Percentiles rank a stretch among this genome's conserved stretches.
Conservation (phyloP, 1,140 invertebrate genomes). For the Rhyacophila brunnea region DNA sequence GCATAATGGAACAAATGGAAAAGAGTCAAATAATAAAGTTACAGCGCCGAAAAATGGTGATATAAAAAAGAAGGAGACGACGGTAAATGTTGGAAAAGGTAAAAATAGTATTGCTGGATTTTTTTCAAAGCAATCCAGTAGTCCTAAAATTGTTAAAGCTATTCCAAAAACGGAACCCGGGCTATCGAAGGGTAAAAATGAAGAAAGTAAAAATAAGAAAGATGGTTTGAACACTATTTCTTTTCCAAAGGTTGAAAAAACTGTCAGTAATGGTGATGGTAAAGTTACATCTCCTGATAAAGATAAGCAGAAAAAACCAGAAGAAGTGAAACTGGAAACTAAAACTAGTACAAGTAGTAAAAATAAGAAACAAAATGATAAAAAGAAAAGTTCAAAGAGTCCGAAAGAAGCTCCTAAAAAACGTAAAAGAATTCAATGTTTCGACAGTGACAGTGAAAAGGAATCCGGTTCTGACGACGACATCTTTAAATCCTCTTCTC, state of each 20-base stretch:
- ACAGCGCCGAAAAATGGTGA: neutral
- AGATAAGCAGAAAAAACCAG: too few species aligned
- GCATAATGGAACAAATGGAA: neutral
- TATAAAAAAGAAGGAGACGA: neutral
- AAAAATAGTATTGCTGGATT: conserved; percentile 19
- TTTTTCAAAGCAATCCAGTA: conserved; percentile 14
- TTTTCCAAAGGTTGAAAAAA: conserved; percentile 4
- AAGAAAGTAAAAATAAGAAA: conserved; percentile 3
- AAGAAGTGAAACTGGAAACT: neutral
- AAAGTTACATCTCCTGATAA: conserved; percentile 1
- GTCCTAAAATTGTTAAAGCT: conserved; percentile 1
- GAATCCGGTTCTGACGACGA: conserved; percentile 4
- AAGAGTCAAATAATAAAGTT: neutral
- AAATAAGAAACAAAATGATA: conserved; percentile 1
- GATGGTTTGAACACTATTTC: neutral
- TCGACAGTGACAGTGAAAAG: conserved; percentile 19
- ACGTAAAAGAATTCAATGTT: conserved; percentile 18
- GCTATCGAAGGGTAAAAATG: neutral
- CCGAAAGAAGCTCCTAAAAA: conserved; percentile 14
- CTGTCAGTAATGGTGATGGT: neutral
- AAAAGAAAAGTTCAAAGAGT: neutral
- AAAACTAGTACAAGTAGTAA: neutral
- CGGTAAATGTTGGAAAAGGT: neutral
- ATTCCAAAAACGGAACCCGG: neutral
- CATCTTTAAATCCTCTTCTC: conserved; percentile 16